Evolutionary conservation across 2,113 vertebrate species (phyloP), one percentile per base, ranked within the genome.

Genomic region (Erythrocercus mccallii): DNA sequence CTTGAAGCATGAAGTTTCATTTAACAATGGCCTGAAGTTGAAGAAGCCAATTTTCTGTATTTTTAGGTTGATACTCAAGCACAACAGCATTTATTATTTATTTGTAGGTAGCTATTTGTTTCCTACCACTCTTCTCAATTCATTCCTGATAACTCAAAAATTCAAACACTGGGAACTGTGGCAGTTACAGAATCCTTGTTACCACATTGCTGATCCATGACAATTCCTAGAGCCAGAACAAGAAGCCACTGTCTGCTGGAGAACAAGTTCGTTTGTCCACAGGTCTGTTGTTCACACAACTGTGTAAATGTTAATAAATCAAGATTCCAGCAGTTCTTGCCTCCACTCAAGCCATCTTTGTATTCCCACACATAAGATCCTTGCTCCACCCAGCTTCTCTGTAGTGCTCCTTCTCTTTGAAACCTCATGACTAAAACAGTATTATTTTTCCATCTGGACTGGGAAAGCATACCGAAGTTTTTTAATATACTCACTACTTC

Each of bases 381-480:
- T n/a, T 65, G 57, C 45, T 48, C 31, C 60, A 88, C 64, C n/a
- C 51, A 10, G 31, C 25, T 77, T 56, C 57, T 79, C 70, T 61
- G 21, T 53, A 42, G 33, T 37, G n/a, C n/a, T 83, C 12, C 31
- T 64, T 90, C 76, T 37, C 51, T 86, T 82, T 72, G 62, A 94
- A 94, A 81, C 35, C 45, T 82, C 87, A 40, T 25, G 21, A 70
- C 42, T 80, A 80, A 69, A 90, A 80, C 15, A 2, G 66, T 78
- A 53, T 90, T 86, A 45, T 74, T 92, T 96, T 93, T 94, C 95
- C 79, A 92, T 88, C 44, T 90, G 61, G 61, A 79, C 57, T 79
- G 48, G n/a, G 54, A 90, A 83, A 61, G 79, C 44, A 81, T 31
- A 95, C 37, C 19, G 16, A 83, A 73, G 51, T 35, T 93, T 95